Evolutionary conservation across 2,888 invertebrate genomes (phyloP), one percentile per base, ranked within the genome.

Genomic region (Leucozona laternaria): DNA sequence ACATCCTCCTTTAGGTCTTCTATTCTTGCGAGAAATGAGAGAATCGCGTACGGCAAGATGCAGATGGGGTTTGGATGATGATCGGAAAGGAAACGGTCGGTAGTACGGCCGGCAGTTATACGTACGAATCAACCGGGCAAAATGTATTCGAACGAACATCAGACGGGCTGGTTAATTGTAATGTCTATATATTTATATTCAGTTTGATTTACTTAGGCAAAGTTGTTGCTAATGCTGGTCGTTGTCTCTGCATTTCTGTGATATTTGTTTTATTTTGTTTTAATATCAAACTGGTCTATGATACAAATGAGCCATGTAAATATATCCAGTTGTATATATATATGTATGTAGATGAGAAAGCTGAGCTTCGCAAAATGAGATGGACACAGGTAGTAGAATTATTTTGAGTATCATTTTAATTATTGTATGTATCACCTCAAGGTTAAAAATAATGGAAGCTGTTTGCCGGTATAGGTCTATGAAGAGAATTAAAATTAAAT

Each of bases 131-230:
- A 34, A 57, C 40, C 45, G 68, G 55, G 68, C 28, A 37, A 60
- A 50, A 53, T 57, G 34, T 37, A 64, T 66, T 48, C 45, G 66
- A 20, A 66, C 48, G 48, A 48, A 66, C 31, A n/a, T 17, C 11
- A 40, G 71, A 58, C 62, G 20, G 58, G 45, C 80, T 72, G 81
- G 77, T 81, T 81, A 85, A 85, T 85, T 81, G 85, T 85, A 85
- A 85, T 85, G 85, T 85, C 85, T 85, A 81, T 81, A 81, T 85
- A 77, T 72, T 78, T 81, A 81, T 85, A 77, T 72, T 78, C 72
- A 55, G 34, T 72, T 85, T 85, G 77, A 85, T 85, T 85, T 77
- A 81, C 85, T 81, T 79, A 81, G 79, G 73, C 73, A 55, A 79
- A 75, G 83, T 83, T 79, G 58, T 73, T 66, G 75, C 31, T 53